Evolutionary conservation across 2,888 invertebrate genomes (phyloP), one percentile per base, ranked within the genome.

Genomic region (Melipona bicolor): DNA sequence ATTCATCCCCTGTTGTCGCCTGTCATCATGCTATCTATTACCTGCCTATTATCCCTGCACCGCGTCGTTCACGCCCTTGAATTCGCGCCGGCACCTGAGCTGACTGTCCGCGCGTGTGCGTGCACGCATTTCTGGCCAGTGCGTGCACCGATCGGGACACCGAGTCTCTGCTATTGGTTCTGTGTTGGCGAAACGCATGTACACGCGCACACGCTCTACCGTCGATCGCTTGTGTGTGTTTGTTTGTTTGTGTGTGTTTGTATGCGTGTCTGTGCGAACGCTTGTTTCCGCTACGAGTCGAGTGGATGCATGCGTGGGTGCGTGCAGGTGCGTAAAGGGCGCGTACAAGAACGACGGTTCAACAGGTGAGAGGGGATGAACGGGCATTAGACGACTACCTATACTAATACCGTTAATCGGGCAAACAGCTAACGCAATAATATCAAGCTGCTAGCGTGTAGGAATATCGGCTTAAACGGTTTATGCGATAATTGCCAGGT

Each of bases 311-410:
- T 61, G 52, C 52, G 85, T 81, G 84, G 69, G 79, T 81, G 88
- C 83, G 83, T 88, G 78, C 84, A 83, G 87, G 88, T 88, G 90
- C 88, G 89, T 87, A 83, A 83, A 85, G 81, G 83, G 79, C 79
- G 59, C 70, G 83, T 43, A 43, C 86, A 70, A 49, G 72, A 73
- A 75, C 77, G 68, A 83, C 79, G 85, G 92, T 90, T 94, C 94
- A 94, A 94, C 94, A 94, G 94, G 94, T 94, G 94, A 94, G 89
- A 92, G 90, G 90, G 92, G 91, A 92, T 89, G 90, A 89, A 90
- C 87, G n/a, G 91, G 92, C 86, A 92, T 93, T 92, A 93, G 93
- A 93, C 87, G 90, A 86, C 86, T 90, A 89, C 88, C 92, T 91
- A 90, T 91, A 91, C 91, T 92, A 92, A 93, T 93, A 89, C 90